Conservation (phyloP, 1,140 invertebrate genomes). For the Drosophila tani region DNA sequence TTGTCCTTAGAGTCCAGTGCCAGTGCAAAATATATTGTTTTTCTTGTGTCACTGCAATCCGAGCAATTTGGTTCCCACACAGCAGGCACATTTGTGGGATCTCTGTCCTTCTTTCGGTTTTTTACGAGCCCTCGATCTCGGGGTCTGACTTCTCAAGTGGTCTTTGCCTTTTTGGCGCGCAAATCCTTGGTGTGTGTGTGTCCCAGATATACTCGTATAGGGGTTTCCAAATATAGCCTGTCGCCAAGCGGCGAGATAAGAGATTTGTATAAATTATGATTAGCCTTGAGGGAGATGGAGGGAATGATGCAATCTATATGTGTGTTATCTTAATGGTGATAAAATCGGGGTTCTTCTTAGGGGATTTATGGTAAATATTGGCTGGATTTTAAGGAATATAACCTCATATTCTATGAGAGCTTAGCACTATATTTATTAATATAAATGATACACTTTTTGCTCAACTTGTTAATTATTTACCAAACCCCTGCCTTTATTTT, state of each 20-base stretch:
- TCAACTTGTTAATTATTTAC: too few relatives aligned
- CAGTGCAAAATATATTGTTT: conserved; percentile 53
- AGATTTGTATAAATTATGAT: conserved; percentile 23
- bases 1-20: conserved; percentile 8
- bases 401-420: too few relatives aligned
- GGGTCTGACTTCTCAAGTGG: conserved; percentile 63
- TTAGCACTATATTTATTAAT: too few relatives aligned
- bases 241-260: conserved; percentile 38
- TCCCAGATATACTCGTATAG: conserved; percentile 34
- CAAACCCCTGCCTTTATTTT: too few relatives aligned
- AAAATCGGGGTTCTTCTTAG: conserved; percentile 1
- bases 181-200: conserved; percentile 33
- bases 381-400: background rate
- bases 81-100: conserved; percentile 64
- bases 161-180: conserved; percentile 45
- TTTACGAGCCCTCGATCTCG: conserved; percentile 40
- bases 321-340: background rate
- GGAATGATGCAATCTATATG: conserved; percentile 24
- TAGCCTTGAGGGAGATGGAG: conserved; percentile 13
- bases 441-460: too few relatives aligned
- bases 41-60: conserved; percentile 68
- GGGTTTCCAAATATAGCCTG: conserved; percentile 52
- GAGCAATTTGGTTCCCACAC: conserved; percentile 75
- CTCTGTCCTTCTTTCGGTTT: conserved; percentile 50
- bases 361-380: conserved; percentile 1